Evolutionary conservation across 2,888 invertebrate genomes (phyloP).

Genomic region (Portevinia maculata): DNA sequence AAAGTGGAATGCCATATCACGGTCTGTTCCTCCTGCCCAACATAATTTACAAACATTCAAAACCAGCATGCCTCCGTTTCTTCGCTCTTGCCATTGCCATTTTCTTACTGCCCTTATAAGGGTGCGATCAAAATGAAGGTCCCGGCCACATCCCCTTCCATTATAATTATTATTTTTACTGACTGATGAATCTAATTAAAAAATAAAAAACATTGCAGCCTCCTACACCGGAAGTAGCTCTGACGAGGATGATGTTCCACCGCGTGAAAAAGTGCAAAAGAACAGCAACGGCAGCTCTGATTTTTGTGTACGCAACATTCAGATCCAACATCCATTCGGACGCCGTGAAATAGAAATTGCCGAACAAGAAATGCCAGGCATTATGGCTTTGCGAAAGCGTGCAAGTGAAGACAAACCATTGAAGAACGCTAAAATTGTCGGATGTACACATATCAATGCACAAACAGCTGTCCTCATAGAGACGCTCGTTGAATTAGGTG

Average conservation of each 20-base stretch:
- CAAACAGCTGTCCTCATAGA: constrained; percentile 98
- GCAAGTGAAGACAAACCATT: constrained; percentile 97
- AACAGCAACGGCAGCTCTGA: constrained; percentile 93
- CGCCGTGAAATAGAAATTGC: constrained; percentile 98
- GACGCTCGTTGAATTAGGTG: constrained; percentile 93
- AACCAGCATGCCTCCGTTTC: too few relatives aligned
- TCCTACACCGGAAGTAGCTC: constrained; percentile 91
- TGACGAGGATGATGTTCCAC: constrained; percentile 96
- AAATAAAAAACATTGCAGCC: constrained; percentile 78
- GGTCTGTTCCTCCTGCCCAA: too few relatives aligned
- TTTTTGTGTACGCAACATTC: constrained; percentile 96
- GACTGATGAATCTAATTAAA: too few relatives aligned
- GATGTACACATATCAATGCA: constrained; percentile 99
- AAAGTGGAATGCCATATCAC: too few relatives aligned
- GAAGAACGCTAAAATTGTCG: constrained; percentile 97
- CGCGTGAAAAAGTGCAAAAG: constrained; percentile 95
- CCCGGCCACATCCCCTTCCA: background rate
- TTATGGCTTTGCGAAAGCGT: constrained; percentile 95
- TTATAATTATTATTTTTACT: too few relatives aligned
- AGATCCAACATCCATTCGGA: constrained; percentile 95
- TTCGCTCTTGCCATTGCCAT: too few relatives aligned
- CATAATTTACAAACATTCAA: too few relatives aligned
- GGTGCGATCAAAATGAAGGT: too few relatives aligned
- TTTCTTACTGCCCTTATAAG: too few relatives aligned
- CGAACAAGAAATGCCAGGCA: constrained; percentile 99